phyloP scores from a whole-genome alignment of 1,140 invertebrate genomes.

The Procambarus clarkii region DNA sequence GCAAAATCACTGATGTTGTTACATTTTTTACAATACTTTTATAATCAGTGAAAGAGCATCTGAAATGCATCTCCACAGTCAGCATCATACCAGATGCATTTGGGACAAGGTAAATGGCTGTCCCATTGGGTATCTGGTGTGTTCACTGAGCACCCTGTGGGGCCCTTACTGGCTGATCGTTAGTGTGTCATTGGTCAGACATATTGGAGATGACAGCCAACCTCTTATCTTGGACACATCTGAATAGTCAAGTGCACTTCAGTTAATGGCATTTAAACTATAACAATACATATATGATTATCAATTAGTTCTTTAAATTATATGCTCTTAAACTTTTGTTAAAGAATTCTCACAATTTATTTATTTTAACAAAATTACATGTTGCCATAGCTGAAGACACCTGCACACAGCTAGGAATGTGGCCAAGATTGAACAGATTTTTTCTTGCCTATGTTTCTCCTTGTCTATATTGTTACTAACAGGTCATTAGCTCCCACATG shows the following conservation, averaged over 20 bases:
- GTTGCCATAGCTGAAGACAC: not conserved
- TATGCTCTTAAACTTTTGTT: not conserved
- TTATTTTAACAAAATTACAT: too few species aligned
- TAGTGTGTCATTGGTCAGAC: not conserved
- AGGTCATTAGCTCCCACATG: constrained; percentile 21
- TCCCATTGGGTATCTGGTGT: not conserved
- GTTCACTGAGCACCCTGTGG: not conserved
- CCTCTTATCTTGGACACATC: constrained; percentile 27
- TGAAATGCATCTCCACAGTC: not conserved
- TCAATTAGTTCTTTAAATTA: not conserved
- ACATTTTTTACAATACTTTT: not conserved
- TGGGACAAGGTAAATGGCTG: not conserved
- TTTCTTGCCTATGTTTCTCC: constrained; percentile 46
- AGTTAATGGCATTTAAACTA: not conserved
- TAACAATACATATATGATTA: not conserved
- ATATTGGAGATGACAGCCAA: constrained; percentile 27
- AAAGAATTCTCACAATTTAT: not conserved
- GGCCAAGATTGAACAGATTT: constrained; percentile 22
- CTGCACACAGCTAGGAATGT: constrained; percentile 31
- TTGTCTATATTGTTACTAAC: constrained; percentile 64
- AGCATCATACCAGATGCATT: not conserved
- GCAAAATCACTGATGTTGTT: not conserved
- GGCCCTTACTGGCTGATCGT: not conserved
- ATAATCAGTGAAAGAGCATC: not conserved
- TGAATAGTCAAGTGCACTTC: not conserved